These are phyloP conservation scores for Xylota segnis DNA, from an alignment of 2,888 invertebrate species.

Conservation along the genomic window DNA sequence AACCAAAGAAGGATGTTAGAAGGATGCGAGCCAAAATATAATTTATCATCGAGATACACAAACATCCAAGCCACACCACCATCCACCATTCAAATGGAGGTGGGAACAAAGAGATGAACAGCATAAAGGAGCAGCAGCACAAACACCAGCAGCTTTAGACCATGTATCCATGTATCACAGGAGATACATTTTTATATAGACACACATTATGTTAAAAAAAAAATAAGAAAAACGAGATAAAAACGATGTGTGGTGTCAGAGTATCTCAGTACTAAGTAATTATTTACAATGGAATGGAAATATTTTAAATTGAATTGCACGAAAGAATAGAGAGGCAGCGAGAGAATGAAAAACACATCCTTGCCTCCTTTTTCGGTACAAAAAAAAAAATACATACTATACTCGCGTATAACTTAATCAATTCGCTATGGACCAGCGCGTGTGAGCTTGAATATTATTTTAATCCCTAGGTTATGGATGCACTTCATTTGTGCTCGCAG, in stretches of 20 bases:
- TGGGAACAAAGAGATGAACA: conserved; percentile 65
- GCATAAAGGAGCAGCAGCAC: conserved; percentile 34
- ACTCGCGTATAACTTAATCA: conserved; percentile 75
- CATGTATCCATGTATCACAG: conserved; percentile 65
- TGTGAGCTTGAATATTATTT: conserved; percentile 64
- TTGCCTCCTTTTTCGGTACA: conserved; percentile 18
- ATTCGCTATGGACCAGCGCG: conserved; percentile 65
- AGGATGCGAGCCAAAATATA: conserved; percentile 76
- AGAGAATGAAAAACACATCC: conserved; percentile 20
- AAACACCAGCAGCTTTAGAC: conserved; percentile 36
- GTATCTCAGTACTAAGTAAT: conserved; percentile 70
- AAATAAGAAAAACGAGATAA: conserved; percentile 53
- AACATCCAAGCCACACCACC: conserved; percentile 59
- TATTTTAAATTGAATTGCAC: conserved; percentile 74
- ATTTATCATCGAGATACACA: conserved; percentile 75
- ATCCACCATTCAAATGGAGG: conserved; percentile 60
- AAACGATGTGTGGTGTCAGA: conserved; percentile 74
- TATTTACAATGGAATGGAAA: conserved; percentile 75
- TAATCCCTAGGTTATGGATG: conserved; percentile 74
- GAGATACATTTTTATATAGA: conserved; percentile 63
- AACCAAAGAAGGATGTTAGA: conserved; percentile 69
- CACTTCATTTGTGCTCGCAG: conserved; percentile 69
- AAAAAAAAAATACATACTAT: too few species aligned
- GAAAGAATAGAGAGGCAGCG: conserved; percentile 43
- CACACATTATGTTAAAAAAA: conserved; percentile 45